Evolutionary conservation across 2,113 vertebrate genomes (phyloP).

Genomic region (Notothenia rossii): DNA sequence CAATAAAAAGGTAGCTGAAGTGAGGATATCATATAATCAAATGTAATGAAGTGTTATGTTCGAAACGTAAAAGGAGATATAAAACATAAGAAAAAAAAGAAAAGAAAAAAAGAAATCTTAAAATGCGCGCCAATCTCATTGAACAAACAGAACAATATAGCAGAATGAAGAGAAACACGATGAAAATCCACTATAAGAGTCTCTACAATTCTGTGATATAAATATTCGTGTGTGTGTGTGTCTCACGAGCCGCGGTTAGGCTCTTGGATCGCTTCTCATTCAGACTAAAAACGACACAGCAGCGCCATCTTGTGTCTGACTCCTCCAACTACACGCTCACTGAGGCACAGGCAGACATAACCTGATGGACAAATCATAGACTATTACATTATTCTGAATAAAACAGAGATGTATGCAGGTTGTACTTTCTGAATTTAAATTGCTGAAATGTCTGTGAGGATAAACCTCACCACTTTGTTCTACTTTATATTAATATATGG

Average conservation of each 20-base stretch:
- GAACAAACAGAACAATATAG: neutral
- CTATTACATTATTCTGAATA: too few species aligned
- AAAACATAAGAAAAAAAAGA: neutral
- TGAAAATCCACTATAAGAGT: neutral
- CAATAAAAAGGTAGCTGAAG: neutral
- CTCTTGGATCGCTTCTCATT: neutral
- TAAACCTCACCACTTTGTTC: neutral
- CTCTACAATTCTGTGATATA: neutral
- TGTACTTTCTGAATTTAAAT: neutral
- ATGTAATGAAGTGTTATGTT: neutral
- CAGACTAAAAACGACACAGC: conserved; percentile 27
- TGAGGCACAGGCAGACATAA: neutral
- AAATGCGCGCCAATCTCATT: neutral
- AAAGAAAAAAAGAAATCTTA: neutral
- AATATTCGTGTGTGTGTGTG: neutral
- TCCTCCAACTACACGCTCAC: neutral
- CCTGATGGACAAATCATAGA: neutral
- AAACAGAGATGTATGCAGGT: neutral
- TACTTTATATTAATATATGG: neutral
- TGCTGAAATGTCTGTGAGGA: neutral
- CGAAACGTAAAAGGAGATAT: neutral
- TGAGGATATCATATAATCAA: neutral
- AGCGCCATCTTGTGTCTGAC: conserved; percentile 45
- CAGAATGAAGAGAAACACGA: conserved; percentile 9
- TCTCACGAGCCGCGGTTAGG: neutral